These are phyloP conservation scores for Callionymus lyra DNA, from an alignment of 2,113 vertebrate species.

Conservation along the genomic window DNA sequence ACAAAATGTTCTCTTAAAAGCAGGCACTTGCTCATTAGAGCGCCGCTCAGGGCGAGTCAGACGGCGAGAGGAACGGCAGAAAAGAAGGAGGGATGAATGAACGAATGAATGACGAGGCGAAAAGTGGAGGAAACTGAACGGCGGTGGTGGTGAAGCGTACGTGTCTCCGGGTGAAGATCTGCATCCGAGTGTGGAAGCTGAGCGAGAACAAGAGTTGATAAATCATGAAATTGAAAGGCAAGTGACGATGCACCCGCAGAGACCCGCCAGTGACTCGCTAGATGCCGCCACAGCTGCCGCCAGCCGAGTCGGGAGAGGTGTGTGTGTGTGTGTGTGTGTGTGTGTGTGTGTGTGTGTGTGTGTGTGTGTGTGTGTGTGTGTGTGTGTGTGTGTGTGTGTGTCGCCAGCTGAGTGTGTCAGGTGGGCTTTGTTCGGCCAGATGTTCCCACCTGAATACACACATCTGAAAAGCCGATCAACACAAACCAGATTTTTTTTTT, in stretches of 20 bases:
- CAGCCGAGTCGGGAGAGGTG: too few species aligned
- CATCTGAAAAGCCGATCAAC: slow-evolving; percentile 16
- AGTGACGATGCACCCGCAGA: neutral
- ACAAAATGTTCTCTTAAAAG: slow-evolving; percentile 25
- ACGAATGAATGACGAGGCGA: slow-evolving; percentile 7
- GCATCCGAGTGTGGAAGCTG: neutral
- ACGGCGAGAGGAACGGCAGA: slow-evolving; percentile 6
- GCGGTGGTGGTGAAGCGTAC: neutral
- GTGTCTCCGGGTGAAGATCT: neutral
- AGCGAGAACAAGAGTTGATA: slow-evolving; percentile 2
- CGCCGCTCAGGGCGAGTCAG: slow-evolving; percentile 26
- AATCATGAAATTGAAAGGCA: slow-evolving; percentile 13
- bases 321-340: slow-evolving; percentile 5
- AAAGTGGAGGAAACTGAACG: slow-evolving; percentile 5
- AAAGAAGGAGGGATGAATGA: slow-evolving; percentile 13
- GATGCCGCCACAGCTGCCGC: neutral
- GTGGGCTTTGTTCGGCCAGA: slow-evolving; percentile 32
- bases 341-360: slow-evolving; percentile 5
- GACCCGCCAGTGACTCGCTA: neutral
- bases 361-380: slow-evolving; percentile 5
- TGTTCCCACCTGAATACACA: slow-evolving; percentile 24
- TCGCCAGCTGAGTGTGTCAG: slow-evolving; percentile 44
- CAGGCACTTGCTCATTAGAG: slow-evolving; percentile 46
- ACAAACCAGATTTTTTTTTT: slow-evolving; percentile 1
- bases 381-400: slow-evolving; percentile 3